These are phyloP conservation scores for Tychaedon coryphoeus DNA, from an alignment of 2,113 vertebrate genomes.

Conservation along the genomic window DNA sequence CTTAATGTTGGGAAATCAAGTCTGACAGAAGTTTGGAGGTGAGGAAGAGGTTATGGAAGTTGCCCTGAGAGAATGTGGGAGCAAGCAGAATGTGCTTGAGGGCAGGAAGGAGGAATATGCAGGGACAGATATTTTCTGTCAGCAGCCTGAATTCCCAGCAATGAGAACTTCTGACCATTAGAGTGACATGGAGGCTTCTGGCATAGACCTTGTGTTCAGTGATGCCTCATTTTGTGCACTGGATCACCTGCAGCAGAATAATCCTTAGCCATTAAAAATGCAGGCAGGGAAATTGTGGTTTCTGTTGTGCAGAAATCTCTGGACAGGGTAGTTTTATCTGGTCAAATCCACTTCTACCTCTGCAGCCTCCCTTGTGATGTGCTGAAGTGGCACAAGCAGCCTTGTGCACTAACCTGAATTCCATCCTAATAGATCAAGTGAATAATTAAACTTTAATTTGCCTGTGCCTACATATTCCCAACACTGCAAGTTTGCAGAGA, in stretches of 20 bases:
- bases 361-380: neutral
- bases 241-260: neutral
- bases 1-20: neutral
- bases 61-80: neutral
- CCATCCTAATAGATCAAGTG: neutral
- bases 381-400: neutral
- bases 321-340: neutral
- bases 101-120: neutral
- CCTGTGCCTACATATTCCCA: neutral
- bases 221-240: neutral
- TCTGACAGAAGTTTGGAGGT: neutral
- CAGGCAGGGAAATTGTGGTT: neutral
- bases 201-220: neutral
- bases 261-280: neutral
- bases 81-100: neutral
- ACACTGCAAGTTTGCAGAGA: neutral
- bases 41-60: neutral
- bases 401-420: neutral
- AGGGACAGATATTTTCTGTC: neutral
- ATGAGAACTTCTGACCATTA: neutral
- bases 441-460: conserved; percentile 41
- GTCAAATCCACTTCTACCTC: neutral
- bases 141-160: neutral
- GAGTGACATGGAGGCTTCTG: neutral
- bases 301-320: neutral